Conservation (phyloP, 2,797 vertebrate species). For the Dryobates pubescens region DNA sequence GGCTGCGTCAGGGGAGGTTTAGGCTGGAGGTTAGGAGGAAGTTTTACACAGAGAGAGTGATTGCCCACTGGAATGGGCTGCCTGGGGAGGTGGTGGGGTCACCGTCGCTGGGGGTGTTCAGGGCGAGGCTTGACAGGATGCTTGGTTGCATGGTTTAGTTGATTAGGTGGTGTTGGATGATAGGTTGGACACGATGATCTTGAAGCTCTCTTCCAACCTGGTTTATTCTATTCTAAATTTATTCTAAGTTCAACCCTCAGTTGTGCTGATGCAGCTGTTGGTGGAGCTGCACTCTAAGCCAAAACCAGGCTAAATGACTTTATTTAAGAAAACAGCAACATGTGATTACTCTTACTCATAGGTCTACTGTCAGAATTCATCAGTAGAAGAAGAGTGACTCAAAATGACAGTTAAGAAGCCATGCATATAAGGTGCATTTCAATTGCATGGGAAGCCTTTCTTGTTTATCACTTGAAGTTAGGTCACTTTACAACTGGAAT, state of each 20-base stretch:
- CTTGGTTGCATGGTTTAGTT: too few species aligned
- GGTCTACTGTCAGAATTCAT: background rate
- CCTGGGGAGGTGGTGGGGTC: too few species aligned
- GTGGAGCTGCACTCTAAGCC: background rate
- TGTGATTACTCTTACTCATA: background rate
- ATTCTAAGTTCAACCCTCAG: background rate
- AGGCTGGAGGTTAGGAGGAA: too few species aligned
- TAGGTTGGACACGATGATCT: too few species aligned
- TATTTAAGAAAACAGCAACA: background rate
- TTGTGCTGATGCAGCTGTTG: background rate
- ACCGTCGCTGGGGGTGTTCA: too few species aligned
- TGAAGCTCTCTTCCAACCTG: too few species aligned
- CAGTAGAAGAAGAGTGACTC: background rate
- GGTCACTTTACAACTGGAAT: background rate
- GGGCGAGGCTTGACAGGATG: too few species aligned
- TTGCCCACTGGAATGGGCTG: too few species aligned
- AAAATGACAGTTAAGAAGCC: background rate
- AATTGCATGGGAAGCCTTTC: background rate
- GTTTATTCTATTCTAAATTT: too few species aligned
- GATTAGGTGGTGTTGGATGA: too few species aligned
- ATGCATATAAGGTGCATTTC: background rate
- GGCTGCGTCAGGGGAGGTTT: too few species aligned
- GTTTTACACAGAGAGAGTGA: too few species aligned
- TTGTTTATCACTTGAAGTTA: background rate
- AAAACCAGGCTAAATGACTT: background rate